Evolutionary conservation across 2,888 invertebrate species (phyloP).

Genomic region (Ophioninae sp.): DNA sequence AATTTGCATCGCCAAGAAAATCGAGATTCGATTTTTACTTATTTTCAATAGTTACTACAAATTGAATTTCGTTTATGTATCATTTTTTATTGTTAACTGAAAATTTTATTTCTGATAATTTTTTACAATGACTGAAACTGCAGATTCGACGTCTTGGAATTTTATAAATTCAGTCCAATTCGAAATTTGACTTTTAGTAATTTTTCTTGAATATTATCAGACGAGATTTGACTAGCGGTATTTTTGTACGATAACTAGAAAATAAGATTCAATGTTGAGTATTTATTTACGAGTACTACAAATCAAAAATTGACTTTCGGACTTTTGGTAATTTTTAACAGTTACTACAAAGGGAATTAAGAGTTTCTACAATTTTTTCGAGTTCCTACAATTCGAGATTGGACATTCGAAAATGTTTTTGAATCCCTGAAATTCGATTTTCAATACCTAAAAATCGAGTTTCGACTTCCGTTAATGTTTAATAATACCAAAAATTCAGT

Average conservation of each 20-base stretch:
- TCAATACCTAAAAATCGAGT: not conserved
- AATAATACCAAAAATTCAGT: not conserved
- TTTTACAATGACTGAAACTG: not conserved
- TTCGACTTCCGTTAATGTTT: not conserved
- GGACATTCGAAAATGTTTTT: no score
- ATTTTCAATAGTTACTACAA: not conserved
- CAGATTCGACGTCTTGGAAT: not conserved
- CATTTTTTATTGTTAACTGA: not conserved
- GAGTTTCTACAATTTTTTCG: not conserved
- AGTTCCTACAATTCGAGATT: no score
- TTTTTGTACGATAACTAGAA: no score
- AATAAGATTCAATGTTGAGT: no score
- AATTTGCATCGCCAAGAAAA: not conserved
- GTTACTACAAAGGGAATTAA: not conserved
- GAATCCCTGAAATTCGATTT: not conserved
- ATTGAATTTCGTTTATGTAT: not conserved
- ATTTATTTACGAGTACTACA: no score
- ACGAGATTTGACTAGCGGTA: not conserved
- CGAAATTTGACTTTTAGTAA: not conserved
- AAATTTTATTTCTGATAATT: not conserved
- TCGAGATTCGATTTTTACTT: not conserved
- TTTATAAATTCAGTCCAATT: not conserved
- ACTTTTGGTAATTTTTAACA: no score
- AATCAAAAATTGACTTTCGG: no score
- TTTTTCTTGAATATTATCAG: not conserved